Percentiles rank a stretch among this genome's conserved stretches.
These are phyloP conservation scores for Melopsittacus undulatus DNA, from an alignment of 2,797 vertebrate genomes.

Conservation along the genomic window DNA sequence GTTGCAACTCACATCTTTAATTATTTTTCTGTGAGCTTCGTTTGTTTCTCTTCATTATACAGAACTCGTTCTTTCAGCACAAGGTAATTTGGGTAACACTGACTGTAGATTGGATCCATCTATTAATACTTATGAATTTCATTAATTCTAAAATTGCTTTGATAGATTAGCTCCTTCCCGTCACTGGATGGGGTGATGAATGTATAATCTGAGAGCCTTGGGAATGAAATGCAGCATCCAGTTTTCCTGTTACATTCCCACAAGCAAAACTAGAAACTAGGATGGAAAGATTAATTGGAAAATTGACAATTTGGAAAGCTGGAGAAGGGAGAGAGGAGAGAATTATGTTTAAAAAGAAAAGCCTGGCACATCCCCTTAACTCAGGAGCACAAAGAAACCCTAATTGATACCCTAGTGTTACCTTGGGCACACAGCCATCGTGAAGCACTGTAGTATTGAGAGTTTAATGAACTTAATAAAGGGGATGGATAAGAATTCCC, in stretches of 20 bases:
- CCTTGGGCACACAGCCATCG: neutral
- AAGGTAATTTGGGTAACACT: constrained; percentile 15
- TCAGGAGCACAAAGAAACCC: neutral
- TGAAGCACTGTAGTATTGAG: neutral
- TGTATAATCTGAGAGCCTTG: neutral
- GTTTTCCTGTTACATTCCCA: neutral
- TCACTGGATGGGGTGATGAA: neutral
- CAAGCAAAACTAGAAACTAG: neutral
- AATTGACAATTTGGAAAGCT: neutral
- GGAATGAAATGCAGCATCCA: neutral
- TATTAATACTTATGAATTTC: constrained; percentile 1
- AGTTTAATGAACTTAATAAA: neutral
- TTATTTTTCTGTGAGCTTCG: constrained; percentile 36
- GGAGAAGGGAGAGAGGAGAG: neutral
- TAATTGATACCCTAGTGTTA: neutral
- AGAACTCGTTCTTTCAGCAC: constrained; percentile 61
- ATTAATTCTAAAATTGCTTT: constrained; percentile 19
- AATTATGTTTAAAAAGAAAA: neutral
- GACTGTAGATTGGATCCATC: constrained; percentile 47
- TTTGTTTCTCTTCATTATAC: constrained; percentile 46
- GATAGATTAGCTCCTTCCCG: constrained; percentile 9
- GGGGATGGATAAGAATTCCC: neutral
- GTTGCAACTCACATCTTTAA: constrained; percentile 34
- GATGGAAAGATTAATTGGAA: neutral
- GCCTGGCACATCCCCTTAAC: neutral